Base-by-base conservation (phyloP, 2,113 vertebrate species). In the Mola mola region DNA sequence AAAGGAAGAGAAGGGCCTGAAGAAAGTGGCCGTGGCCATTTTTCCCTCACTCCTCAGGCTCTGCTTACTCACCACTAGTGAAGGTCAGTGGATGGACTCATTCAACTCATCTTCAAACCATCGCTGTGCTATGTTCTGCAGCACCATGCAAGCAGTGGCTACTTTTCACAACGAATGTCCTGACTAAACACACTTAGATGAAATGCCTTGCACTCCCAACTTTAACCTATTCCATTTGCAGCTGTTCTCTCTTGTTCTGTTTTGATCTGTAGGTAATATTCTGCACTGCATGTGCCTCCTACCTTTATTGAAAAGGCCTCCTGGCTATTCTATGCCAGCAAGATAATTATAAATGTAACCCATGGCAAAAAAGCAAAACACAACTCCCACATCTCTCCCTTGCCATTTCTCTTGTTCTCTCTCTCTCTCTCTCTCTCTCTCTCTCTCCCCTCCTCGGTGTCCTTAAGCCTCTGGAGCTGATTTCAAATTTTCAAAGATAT, bases 261-360 rank as follows among this genome's bases (percentile, higher is more conserved):
- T 83, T 84, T 86, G 81, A 84, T 84, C 78, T 81, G 79, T 83
- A 74, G 81, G 85, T 79, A 79, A 79, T 81, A 74, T 66, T 81
- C 75, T 75, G 72, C 75, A 51, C 79, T 49, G 69, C 69, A 83
- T 80, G 77, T 85, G 75, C 85, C 73, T 84, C 76, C 75, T 75
- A 87, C 85, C 82, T 86, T 87, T 86, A 88, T 85, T 83, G 82
- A 79, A 85, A 87, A 89, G 75, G 76, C 76, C 89, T 82, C 49
- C 22, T 24, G 59, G 87, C 80, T 63, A 84, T 86, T 84, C 85
- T 81, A 84, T 82, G 77, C 78, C 83, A 84, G 80, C 61, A 62
- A 81, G 72, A 84, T 87, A 88, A 90, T 90, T 89, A 89, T 88
- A 88, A 88, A 90, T 84, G 87, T 86, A 83, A 86, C 86, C 87